Percentiles rank a stretch among this genome's conserved stretches.
phyloP scores from a whole-genome alignment of 2,888 invertebrate species.

The Drosophila affinis region DNA sequence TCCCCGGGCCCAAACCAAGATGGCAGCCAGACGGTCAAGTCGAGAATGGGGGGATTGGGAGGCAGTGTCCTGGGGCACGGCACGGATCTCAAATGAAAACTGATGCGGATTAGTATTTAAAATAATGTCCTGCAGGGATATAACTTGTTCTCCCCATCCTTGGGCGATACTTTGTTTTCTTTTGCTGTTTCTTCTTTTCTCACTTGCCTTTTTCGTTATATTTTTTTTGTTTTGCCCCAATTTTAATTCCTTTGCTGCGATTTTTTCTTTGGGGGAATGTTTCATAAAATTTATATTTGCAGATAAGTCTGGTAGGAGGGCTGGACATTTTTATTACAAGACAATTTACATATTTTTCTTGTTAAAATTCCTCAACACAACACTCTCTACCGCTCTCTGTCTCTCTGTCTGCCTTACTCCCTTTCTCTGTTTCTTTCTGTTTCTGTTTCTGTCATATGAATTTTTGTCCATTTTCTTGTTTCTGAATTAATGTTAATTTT shows the following conservation, averaged over 20 bases:
- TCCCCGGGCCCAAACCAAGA: constrained; percentile 61
- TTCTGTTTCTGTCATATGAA: constrained; percentile 70
- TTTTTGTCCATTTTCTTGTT: constrained; percentile 47
- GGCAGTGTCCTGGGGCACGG: constrained; percentile 57
- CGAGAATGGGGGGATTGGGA: constrained; percentile 14
- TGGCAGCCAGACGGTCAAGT: constrained; percentile 37
- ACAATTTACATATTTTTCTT: constrained; percentile 82
- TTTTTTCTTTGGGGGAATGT: constrained; percentile 65
- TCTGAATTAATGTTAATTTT: constrained; percentile 79
- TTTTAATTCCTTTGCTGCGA: constrained; percentile 68
- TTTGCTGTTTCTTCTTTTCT: constrained; percentile 44
- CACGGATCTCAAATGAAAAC: constrained; percentile 78
- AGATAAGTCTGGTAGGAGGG: constrained; percentile 54
- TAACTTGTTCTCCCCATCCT: constrained; percentile 70
- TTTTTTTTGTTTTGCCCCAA: constrained; percentile 45
- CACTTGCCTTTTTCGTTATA: constrained; percentile 38
- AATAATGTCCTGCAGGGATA: constrained; percentile 84
- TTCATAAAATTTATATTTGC: constrained; percentile 80
- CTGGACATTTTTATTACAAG: constrained; percentile 79
- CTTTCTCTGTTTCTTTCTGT: not conserved
- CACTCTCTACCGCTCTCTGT: not conserved
- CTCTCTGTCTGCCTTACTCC: not conserved
- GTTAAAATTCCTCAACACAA: constrained; percentile 62
- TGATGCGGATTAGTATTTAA: constrained; percentile 83
- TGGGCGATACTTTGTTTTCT: constrained; percentile 53